Evolutionary conservation across 2,797 vertebrate species (phyloP).

Genomic region (Tamandua tetradactyla): DNA sequence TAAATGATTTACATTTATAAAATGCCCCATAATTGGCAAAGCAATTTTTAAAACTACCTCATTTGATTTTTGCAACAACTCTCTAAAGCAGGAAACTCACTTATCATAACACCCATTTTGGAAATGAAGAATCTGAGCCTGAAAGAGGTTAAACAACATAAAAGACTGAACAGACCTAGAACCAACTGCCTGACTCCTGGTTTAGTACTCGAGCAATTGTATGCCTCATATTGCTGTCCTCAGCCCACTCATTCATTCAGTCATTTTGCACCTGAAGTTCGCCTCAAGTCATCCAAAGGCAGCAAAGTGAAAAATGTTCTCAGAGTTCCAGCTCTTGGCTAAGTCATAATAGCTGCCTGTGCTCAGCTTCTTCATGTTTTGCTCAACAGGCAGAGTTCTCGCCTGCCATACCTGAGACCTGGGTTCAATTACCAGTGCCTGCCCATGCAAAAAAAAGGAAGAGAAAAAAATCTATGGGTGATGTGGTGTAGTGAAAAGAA

Average conservation of each 20-base stretch:
- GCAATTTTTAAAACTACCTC: constrained; percentile 12
- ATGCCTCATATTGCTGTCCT: not conserved
- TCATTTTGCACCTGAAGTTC: not conserved
- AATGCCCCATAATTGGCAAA: not conserved
- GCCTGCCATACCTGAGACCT: no score
- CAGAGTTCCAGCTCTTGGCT: not conserved
- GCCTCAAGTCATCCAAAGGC: not conserved
- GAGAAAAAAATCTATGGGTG: not conserved
- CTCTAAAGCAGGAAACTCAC: not conserved
- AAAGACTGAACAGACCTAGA: not conserved
- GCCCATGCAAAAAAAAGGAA: no score
- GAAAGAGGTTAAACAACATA: not conserved
- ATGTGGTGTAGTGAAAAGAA: not conserved
- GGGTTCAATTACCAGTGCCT: no score
- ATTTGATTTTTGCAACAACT: constrained; percentile 27
- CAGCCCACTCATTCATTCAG: not conserved
- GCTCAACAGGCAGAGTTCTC: no score
- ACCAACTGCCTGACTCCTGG: not conserved
- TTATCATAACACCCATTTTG: not conserved
- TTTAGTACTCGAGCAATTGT: not conserved
- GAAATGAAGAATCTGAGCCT: not conserved
- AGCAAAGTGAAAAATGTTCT: not conserved
- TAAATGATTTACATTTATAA: constrained; percentile 34
- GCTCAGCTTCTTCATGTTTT: not conserved
- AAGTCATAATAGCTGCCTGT: not conserved